Conservation (phyloP, 2,888 invertebrate species). For the Pyrrhosoma nymphula region DNA sequence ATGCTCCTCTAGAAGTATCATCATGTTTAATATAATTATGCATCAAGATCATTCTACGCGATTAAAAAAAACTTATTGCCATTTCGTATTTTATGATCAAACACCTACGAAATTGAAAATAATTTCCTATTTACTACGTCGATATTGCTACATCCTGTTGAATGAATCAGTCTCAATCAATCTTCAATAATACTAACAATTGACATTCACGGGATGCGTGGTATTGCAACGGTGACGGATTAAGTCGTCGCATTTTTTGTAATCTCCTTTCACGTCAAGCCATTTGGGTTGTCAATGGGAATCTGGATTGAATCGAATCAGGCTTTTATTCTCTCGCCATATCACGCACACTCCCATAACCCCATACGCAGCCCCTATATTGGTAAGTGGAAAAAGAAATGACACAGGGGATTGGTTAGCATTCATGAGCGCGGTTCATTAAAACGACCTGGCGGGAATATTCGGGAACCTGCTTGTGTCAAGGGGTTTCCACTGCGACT, state of each 20-base stretch:
- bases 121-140: too few species aligned
- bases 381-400: neutral
- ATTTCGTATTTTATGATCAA: too few species aligned
- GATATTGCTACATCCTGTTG: neutral
- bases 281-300: neutral
- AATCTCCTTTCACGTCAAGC: neutral
- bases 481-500: too few species aligned
- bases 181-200: neutral
- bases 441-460: neutral
- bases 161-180: neutral
- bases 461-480: neutral
- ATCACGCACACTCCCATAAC: neutral
- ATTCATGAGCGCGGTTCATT: neutral
- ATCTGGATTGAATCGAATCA: neutral
- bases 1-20: too few species aligned
- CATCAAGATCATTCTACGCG: too few species aligned
- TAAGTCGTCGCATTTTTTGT: neutral
- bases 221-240: neutral
- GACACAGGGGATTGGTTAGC: neutral
- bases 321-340: neutral
- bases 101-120: too few species aligned
- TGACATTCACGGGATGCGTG: neutral
- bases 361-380: neutral
- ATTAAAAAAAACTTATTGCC: too few species aligned
- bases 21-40: too few species aligned